phyloP scores from a whole-genome alignment of 2,113 vertebrate species.

The Jaculus jaculus region DNA sequence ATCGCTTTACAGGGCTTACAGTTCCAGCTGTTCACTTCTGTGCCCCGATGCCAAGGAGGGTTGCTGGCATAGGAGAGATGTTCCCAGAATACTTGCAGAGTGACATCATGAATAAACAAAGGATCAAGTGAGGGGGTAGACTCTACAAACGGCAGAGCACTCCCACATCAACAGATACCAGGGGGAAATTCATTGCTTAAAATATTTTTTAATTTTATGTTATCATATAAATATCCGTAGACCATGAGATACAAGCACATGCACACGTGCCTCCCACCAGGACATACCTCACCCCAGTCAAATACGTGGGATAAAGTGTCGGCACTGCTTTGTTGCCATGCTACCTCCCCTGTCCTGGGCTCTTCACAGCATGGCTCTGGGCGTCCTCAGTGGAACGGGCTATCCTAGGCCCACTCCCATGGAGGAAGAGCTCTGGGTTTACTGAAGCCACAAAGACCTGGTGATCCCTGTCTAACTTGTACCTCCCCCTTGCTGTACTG shows the following conservation, averaged over 20 bases:
- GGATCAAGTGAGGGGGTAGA: too few relatives aligned
- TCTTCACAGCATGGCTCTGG: neutral
- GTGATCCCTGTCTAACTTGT: neutral
- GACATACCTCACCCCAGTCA: neutral
- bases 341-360: too few relatives aligned
- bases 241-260: neutral
- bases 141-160: neutral
- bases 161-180: neutral
- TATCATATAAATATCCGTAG: neutral
- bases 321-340: neutral
- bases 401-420: neutral
- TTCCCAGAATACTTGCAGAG: neutral
- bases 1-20: fast-evolving
- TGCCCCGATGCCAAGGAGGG: neutral
- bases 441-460: too few relatives aligned
- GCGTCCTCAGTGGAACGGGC: neutral
- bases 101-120: neutral
- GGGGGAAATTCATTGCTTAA: neutral
- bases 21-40: fast-evolving
- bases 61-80: neutral
- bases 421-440: neutral
- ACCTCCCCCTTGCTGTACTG: neutral
- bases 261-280: neutral
- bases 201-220: neutral
- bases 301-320: neutral